Conservation (phyloP, 2,113 vertebrate species). For the Poicephalus meyeri region DNA sequence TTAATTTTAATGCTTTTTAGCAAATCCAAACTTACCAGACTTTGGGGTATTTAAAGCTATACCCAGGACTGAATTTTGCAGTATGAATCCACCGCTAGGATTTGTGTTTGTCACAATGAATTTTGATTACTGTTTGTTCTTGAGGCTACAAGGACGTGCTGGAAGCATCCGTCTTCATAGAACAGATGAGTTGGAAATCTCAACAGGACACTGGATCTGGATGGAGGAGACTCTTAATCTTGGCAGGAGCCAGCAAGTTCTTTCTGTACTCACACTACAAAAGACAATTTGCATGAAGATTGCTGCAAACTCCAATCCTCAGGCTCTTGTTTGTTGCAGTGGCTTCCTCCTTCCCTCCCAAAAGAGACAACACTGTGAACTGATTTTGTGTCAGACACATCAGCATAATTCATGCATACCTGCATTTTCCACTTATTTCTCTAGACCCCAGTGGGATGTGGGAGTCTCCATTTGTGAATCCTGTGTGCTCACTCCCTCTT, state of each 20-base stretch:
- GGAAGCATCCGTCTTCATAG: background rate
- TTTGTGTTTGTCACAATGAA: background rate
- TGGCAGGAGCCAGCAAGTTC: background rate
- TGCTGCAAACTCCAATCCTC: background rate
- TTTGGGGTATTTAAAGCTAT: background rate
- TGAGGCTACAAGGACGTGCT: background rate
- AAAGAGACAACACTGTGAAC: background rate
- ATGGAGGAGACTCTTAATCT: background rate
- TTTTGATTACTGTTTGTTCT: background rate
- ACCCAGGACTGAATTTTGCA: background rate
- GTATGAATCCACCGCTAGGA: fast-evolving
- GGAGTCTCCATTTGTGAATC: background rate
- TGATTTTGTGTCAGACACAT: background rate
- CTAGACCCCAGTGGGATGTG: background rate
- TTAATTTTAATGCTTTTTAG: background rate
- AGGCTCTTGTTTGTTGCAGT: background rate
- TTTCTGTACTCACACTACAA: background rate
- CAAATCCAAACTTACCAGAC: background rate
- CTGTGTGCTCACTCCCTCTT: background rate
- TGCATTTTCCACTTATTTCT: background rate
- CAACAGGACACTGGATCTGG: background rate
- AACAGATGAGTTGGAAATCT: background rate
- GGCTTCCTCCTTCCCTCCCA: background rate
- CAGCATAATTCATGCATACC: background rate
- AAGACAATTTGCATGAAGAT: background rate